A percentile compares a stretch with the other conserved stretches of the same genome.
Evolutionary conservation across 2,797 vertebrate genomes (phyloP).

Genomic region (Tamandua tetradactyla): DNA sequence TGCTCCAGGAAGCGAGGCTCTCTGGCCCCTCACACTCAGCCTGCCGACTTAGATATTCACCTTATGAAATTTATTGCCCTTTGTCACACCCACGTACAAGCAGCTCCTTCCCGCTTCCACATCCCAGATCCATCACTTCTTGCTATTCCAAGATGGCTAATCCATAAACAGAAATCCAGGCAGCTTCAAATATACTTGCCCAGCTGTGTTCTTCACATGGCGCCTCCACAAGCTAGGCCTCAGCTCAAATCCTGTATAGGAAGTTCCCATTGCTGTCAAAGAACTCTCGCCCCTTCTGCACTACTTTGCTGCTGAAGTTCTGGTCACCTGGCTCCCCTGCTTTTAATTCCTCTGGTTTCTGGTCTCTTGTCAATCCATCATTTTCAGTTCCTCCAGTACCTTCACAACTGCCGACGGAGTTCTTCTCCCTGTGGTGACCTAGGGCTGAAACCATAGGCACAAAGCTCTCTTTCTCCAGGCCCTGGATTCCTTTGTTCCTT

Average conservation of each 20-base stretch:
- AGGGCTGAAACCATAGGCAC: not conserved
- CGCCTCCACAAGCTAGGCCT: not conserved
- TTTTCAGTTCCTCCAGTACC: conserved; percentile 70
- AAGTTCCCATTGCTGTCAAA: conserved; percentile 90
- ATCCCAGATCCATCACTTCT: not conserved
- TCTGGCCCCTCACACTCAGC: not conserved
- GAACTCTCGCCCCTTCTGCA: conserved; percentile 88
- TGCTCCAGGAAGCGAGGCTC: not conserved
- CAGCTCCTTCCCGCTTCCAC: not conserved
- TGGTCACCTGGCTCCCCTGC: conserved; percentile 50
- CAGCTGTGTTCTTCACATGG: not conserved
- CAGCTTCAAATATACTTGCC: not conserved
- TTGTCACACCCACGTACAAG: not conserved
- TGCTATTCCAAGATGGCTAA: not conserved
- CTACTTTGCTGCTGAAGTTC: conserved; percentile 77
- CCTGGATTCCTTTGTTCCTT: not conserved
- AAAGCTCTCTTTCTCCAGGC: not conserved
- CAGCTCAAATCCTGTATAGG: conserved; percentile 88
- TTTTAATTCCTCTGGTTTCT: conserved; percentile 81
- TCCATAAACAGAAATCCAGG: not conserved
- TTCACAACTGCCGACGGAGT: not conserved
- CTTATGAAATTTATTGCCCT: not conserved
- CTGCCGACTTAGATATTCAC: not conserved
- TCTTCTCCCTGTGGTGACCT: not conserved
- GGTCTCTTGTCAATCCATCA: conserved; percentile 71